Evolutionary conservation across 2,113 vertebrate species (phyloP).

Genomic region (Rhombomys opimus): DNA sequence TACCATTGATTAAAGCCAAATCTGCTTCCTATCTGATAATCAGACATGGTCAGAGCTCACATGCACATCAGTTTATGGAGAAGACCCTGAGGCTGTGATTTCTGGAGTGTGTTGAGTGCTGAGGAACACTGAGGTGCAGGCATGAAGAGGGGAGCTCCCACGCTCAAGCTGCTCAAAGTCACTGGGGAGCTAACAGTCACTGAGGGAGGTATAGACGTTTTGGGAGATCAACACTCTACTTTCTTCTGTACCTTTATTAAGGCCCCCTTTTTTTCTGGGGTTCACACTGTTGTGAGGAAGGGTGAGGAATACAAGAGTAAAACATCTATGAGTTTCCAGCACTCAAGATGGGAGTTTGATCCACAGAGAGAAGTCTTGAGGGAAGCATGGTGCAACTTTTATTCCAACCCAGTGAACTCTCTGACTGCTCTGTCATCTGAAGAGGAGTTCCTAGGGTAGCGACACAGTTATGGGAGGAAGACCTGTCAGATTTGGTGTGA

Average conservation of each 20-base stretch:
- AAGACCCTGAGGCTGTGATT: not conserved
- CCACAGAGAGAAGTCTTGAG: not conserved
- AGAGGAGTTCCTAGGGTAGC: not conserved
- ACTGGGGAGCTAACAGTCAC: not conserved
- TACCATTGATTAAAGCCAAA: constrained; percentile 2
- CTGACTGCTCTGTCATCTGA: not conserved
- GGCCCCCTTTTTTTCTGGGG: not conserved
- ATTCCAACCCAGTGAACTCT: not conserved
- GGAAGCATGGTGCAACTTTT: not conserved
- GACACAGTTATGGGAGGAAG: not conserved
- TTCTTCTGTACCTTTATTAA: not conserved
- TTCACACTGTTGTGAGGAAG: not conserved
- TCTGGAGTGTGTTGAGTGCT: not conserved
- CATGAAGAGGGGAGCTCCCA: not conserved
- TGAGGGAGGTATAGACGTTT: not conserved
- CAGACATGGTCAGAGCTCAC: constrained; percentile 7
- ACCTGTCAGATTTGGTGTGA: not conserved
- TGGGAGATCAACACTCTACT: not conserved
- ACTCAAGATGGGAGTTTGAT: not conserved
- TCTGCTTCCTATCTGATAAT: constrained; percentile 47
- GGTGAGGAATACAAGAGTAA: not conserved
- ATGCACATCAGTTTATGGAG: not conserved
- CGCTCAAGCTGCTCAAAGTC: not conserved
- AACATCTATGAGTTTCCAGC: not conserved
- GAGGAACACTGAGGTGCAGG: not conserved